Evolutionary conservation across 2,113 vertebrate genomes (phyloP), one percentile per base, ranked within the genome.

Genomic region (Neoarius graeffei): DNA sequence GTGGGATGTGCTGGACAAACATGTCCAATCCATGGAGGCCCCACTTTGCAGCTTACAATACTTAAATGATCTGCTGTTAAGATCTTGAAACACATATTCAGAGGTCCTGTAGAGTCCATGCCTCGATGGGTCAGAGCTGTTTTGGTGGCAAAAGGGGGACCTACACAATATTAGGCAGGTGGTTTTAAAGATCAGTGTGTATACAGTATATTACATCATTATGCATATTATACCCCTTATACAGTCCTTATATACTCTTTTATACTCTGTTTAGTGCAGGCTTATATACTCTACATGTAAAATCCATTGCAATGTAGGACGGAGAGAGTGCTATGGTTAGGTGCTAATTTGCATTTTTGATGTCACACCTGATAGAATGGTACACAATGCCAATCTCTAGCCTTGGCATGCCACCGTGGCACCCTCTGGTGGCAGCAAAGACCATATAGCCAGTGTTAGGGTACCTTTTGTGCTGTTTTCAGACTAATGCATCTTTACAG

Each of bases 341-440:
- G 73, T 25, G 20, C 42, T 25, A 25, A 54, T 54, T n/a, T 81
- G 56, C 15, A 60, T 59, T 35, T 4, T 20, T 0, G 27, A 59
- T 59, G 79, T 59, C 56, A 35, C 50, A 73, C n/a, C 52, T 50
- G 3, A 7, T 25, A 64, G 4, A 64, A 50, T 73, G 7, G 30
- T 35, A 83, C 19, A 81, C 56, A 30, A 9, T 69, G 69, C 69
- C 81, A 52, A 5, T 30, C 60, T 74, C n/a, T 30, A 50, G 27
- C 35, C 66, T 60, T 52, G 77, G 15, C 66, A 52, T 88, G 90
- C 89, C 86, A 81, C 88, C 48, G 89, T 93, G 91, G 93, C 94
- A 84, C 95, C 94, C 92, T 93, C 95, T 96, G 90, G 94, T 95
- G 94, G 94, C 90, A 92, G 84, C 2, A 77, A 66, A 88, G 19